Evolutionary conservation across 2,888 invertebrate species (phyloP).

Genomic region (Eudemis profundana): DNA sequence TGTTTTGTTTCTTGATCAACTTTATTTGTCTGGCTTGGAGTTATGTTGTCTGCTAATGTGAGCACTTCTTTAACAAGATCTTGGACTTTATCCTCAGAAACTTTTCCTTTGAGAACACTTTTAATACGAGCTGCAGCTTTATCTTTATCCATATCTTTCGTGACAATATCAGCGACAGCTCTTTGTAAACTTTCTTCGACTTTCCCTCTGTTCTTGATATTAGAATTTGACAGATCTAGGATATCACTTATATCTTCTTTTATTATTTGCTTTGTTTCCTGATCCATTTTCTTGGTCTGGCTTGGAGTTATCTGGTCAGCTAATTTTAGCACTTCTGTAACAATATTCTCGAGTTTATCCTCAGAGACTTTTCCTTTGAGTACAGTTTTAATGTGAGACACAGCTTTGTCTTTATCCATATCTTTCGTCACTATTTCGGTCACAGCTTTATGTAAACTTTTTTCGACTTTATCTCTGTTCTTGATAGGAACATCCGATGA

Average conservation of each 20-base stretch:
- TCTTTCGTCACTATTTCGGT: not conserved
- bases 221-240: constrained; percentile 22
- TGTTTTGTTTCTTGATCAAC: not conserved
- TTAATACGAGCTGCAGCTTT: constrained; percentile 1
- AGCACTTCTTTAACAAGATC: not conserved
- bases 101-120: constrained; percentile 1
- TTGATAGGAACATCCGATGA: too few species aligned
- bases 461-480: too few species aligned
- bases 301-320: not conserved
- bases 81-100: not conserved
- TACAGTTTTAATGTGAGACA: not conserved
- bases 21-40: not conserved
- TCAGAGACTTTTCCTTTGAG: not conserved
- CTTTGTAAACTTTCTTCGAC: not conserved
- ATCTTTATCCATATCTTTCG: not conserved
- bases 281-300: not conserved
- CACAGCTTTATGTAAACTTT: not conserved
- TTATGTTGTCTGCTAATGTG: not conserved
- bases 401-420: not conserved
- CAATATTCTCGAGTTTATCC: not conserved
- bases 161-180: not conserved
- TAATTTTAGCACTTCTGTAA: not conserved
- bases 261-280: not conserved
- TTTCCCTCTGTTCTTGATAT: constrained; percentile 2
- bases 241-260: constrained; percentile 3